These are phyloP conservation scores for Trichopria drosophilae DNA, from an alignment of 2,888 invertebrate genomes.

Conservation along the genomic window DNA sequence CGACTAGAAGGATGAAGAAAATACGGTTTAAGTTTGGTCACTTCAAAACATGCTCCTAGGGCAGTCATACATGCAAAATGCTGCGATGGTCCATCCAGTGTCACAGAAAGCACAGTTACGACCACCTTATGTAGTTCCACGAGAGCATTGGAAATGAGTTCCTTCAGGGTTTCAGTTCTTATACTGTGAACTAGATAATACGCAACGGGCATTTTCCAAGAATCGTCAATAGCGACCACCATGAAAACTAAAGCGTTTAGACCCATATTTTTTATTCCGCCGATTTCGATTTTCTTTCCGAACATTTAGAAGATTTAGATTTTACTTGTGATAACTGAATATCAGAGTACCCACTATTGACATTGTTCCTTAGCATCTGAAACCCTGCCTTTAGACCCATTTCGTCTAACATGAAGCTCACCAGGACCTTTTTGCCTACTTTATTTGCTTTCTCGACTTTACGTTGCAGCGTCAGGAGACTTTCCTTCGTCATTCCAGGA, in stretches of 20 bases:
- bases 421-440: constrained; percentile 18
- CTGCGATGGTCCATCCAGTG: no score
- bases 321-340: constrained; percentile 1
- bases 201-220: constrained; percentile 23
- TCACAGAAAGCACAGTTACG: constrained; percentile 23
- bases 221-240: constrained; percentile 12
- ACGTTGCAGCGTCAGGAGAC: constrained; percentile 23
- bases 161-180: constrained; percentile 8
- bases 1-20: no score
- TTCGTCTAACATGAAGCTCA: constrained; percentile 33
- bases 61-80: no score
- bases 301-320: no score
- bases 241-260: constrained; percentile 25
- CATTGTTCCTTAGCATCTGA: constrained; percentile 5
- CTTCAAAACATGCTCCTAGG: constrained; percentile 26
- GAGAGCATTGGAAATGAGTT: constrained; percentile 15
- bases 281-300: no score
- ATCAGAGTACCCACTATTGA: constrained; percentile 12
- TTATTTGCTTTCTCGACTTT: constrained; percentile 17
- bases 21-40: no score
- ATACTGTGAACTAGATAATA: constrained; percentile 22
- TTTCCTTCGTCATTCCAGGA: constrained; percentile 32
- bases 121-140: constrained; percentile 24
- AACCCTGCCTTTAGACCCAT: constrained; percentile 30
- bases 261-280: no score